Percentiles rank a stretch among this genome's conserved stretches.
These are phyloP conservation scores for Lymantria dispar DNA, from an alignment of 2,888 invertebrate species.

Conservation along the genomic window DNA sequence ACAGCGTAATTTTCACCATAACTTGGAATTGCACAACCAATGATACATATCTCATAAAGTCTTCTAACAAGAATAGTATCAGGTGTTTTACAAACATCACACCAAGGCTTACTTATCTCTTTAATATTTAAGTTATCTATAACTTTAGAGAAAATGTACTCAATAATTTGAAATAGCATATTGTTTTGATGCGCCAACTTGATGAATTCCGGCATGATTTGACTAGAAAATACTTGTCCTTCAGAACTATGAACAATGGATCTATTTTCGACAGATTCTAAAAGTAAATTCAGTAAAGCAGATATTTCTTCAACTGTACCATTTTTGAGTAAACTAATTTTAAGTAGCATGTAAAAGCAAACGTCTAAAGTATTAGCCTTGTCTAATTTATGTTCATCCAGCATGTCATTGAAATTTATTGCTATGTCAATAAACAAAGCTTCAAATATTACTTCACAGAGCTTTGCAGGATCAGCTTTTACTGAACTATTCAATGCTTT, in stretches of 20 bases:
- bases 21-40: conserved; percentile 67
- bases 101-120: conserved; percentile 62
- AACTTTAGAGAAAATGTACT: conserved; percentile 77
- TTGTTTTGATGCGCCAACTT: conserved; percentile 60
- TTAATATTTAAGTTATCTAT: conserved; percentile 69
- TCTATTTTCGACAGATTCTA: conserved; percentile 62
- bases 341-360: conserved; percentile 67
- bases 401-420: conserved; percentile 46
- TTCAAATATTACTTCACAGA: conserved; percentile 56
- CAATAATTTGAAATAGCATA: conserved; percentile 81
- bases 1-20: conserved; percentile 60
- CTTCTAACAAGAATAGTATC: conserved; percentile 62
- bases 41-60: conserved; percentile 73
- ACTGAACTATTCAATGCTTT: conserved; percentile 36
- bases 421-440: conserved; percentile 51
- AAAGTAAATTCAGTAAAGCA: conserved; percentile 63
- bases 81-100: conserved; percentile 64
- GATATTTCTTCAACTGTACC: conserved; percentile 58
- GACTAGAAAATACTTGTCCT: conserved; percentile 46
- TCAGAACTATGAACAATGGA: conserved; percentile 54
- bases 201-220: conserved; percentile 56
- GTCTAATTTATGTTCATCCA: conserved; percentile 52
- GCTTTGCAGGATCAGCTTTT: conserved; percentile 41
- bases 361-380: conserved; percentile 56
- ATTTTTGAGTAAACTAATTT: conserved; percentile 64